Percentiles rank a stretch among this genome's conserved stretches.
phyloP scores from a whole-genome alignment of 1,140 invertebrate genomes.

The Cardiocondyla obscurior region DNA sequence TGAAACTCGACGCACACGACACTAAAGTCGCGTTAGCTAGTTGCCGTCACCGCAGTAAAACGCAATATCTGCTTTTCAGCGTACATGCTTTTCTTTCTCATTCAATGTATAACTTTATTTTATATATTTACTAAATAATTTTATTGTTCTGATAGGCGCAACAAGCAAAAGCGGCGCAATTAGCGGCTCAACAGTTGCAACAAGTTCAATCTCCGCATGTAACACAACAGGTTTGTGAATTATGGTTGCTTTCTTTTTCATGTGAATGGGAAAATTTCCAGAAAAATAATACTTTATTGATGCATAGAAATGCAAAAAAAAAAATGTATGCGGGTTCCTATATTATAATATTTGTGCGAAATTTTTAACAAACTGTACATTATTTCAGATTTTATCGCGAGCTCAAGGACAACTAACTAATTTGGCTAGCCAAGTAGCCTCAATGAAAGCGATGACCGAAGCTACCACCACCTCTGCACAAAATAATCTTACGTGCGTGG shows the following conservation, averaged over 20 bases:
- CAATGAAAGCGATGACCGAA: constrained; percentile 75
- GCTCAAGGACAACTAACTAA: constrained; percentile 80
- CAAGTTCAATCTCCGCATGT: constrained; percentile 83
- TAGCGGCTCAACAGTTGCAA: constrained; percentile 81
- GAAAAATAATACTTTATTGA: neutral
- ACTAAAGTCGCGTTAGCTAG: no score
- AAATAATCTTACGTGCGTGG: constrained; percentile 75
- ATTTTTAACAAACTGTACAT: constrained; percentile 23
- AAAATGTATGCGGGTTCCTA: neutral
- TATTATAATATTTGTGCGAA: neutral
- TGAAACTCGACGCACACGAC: no score
- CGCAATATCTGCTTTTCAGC: no score
- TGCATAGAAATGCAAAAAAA: constrained; percentile 23
- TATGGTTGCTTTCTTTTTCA: constrained; percentile 11
- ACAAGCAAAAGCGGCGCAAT: constrained; percentile 77
- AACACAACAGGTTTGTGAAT: constrained; percentile 78
- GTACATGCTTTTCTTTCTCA: neutral
- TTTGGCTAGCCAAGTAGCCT: constrained; percentile 75
- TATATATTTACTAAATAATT: neutral
- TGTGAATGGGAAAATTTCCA: neutral
- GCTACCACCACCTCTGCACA: constrained; percentile 74
- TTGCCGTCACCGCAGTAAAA: no score
- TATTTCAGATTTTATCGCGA: constrained; percentile 79
- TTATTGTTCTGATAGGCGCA: constrained; percentile 69
- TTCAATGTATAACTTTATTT: neutral